Conservation (phyloP, 2,113 vertebrate species). For the Paramisgurnus dabryanus region DNA sequence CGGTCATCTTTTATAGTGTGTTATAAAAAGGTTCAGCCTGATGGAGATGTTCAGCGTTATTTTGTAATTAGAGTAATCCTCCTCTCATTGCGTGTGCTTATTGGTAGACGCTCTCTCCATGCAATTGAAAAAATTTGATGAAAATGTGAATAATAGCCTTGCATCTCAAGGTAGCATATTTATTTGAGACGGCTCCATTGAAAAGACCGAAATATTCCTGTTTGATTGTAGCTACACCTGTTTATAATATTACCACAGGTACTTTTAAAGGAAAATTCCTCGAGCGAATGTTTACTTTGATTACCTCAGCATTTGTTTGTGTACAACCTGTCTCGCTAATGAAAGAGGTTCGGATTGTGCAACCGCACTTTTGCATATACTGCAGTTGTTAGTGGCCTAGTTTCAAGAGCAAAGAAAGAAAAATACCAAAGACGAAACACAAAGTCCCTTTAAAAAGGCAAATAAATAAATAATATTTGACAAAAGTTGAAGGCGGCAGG, state of each 20-base stretch:
- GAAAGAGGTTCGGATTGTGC: slow-evolving; percentile 13
- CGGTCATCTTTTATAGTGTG: slow-evolving; percentile 28
- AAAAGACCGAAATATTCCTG: slow-evolving; percentile 14
- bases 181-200: neutral
- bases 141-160: slow-evolving; percentile 33
- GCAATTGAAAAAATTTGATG: slow-evolving; percentile 42
- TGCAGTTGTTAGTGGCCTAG: slow-evolving; percentile 12
- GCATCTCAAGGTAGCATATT: slow-evolving; percentile 23
- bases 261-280: neutral
- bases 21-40: slow-evolving; percentile 33
- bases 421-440: neutral
- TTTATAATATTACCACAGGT: slow-evolving; percentile 11
- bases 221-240: slow-evolving; percentile 1
- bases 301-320: slow-evolving; percentile 25
- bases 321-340: neutral
- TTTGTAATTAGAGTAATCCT: slow-evolving; percentile 42
- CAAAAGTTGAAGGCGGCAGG: slow-evolving; percentile 41
- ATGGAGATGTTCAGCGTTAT: slow-evolving; percentile 38
- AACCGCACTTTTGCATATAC: neutral
- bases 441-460: neutral
- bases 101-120: slow-evolving; percentile 27
- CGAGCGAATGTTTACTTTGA: slow-evolving; percentile 14
- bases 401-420: slow-evolving; percentile 32
- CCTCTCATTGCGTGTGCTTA: slow-evolving; percentile 21
- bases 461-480: slow-evolving; percentile 22